phyloP scores from a whole-genome alignment of 2,113 vertebrate genomes.

The Eira barbara region DNA sequence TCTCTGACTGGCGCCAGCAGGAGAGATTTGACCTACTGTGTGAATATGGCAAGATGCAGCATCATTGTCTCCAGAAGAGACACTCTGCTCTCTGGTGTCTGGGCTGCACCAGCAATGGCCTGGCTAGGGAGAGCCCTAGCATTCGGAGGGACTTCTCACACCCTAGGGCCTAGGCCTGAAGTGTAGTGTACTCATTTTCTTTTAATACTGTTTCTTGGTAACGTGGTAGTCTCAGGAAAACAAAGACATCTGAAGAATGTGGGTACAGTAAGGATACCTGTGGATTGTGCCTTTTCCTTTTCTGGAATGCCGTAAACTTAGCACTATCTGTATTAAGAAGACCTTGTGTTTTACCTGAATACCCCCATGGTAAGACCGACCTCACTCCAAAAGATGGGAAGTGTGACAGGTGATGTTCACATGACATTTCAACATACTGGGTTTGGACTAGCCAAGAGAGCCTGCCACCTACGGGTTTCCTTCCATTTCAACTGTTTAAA shows the following conservation, averaged over 20 bases:
- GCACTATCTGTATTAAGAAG: neutral
- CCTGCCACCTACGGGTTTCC: neutral
- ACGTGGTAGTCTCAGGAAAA: neutral
- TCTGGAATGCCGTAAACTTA: neutral
- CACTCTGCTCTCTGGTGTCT: neutral
- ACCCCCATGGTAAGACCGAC: neutral
- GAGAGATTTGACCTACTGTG: neutral
- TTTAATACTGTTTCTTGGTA: neutral
- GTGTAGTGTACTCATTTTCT: neutral
- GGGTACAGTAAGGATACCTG: neutral
- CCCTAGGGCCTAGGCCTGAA: neutral
- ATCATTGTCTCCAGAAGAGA: accelerated
- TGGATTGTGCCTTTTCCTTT: neutral
- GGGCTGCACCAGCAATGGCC: neutral
- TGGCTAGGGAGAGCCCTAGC: neutral
- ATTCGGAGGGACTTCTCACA: neutral
- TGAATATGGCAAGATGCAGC: neutral
- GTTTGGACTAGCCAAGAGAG: neutral
- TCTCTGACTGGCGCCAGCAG: accelerated
- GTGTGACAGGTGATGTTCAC: neutral
- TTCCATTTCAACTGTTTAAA: constrained; percentile 56
- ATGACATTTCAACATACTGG: neutral
- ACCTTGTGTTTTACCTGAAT: neutral
- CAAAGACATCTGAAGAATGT: neutral
- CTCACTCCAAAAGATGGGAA: neutral